Percentiles rank a stretch among this genome's conserved stretches.
Evolutionary conservation across 1,140 invertebrate species (phyloP).

Genomic region (Drosophila suzukii): DNA sequence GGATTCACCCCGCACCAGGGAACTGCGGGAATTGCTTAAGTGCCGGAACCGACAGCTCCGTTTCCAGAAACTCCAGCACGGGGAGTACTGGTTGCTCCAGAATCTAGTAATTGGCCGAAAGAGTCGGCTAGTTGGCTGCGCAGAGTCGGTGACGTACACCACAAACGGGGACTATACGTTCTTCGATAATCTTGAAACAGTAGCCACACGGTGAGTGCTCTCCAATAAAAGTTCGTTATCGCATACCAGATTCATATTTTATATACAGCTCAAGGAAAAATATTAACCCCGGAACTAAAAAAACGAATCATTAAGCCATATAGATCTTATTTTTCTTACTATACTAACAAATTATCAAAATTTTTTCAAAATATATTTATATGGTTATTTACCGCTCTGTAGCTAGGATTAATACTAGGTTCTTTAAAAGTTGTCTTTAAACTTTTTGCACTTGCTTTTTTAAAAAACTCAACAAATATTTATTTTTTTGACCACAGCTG

Average conservation of each 20-base stretch:
- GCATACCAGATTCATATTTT: no score
- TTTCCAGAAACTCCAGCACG: slow-evolving; percentile 89
- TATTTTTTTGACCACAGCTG: no score
- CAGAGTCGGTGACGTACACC: slow-evolving; percentile 94
- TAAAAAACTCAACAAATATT: no score
- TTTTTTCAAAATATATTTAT: no score
- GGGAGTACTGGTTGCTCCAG: slow-evolving; percentile 94
- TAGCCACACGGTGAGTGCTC: slow-evolving; percentile 87
- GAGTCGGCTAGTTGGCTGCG: slow-evolving; percentile 87
- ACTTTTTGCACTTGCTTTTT: no score
- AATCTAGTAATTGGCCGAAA: slow-evolving; percentile 89
- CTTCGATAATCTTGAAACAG: slow-evolving; percentile 92
- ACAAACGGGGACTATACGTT: slow-evolving; percentile 96
- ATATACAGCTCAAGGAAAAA: background rate
- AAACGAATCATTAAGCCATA: no score
- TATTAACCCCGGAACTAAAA: background rate
- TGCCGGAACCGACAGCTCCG: slow-evolving; percentile 88
- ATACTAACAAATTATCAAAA: no score
- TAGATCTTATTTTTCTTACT: no score
- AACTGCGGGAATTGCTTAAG: slow-evolving; percentile 71
- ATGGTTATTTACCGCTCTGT: no score
- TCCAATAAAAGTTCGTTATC: background rate
- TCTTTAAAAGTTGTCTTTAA: no score
- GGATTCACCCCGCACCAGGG: slow-evolving; percentile 20
- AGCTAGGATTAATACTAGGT: no score